phyloP scores from a whole-genome alignment of 2,797 vertebrate species.

The Halcyon chelicuti region DNA sequence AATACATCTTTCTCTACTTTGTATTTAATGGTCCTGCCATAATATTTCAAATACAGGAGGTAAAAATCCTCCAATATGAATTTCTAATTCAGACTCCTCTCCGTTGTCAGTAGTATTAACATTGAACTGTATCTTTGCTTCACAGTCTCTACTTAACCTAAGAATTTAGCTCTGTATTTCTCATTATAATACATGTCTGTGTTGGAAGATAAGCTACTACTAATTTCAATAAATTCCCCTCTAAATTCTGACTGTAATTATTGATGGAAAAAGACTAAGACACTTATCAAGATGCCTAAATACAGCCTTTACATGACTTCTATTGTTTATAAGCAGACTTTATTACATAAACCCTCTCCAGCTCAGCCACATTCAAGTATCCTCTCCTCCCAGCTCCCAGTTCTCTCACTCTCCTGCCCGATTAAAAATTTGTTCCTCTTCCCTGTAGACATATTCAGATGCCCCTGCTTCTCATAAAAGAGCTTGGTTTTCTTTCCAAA shows the following conservation, averaged over 20 bases:
- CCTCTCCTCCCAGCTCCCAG: neutral
- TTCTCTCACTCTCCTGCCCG: neutral
- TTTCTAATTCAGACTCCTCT: neutral
- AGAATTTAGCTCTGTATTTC: neutral
- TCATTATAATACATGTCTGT: neutral
- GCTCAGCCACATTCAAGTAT: neutral
- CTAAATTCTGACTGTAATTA: neutral
- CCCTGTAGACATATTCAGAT: neutral
- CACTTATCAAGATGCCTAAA: neutral
- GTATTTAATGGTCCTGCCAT: neutral
- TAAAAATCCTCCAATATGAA: neutral
- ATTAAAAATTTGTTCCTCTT: neutral
- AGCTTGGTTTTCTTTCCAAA: constrained; percentile 14
- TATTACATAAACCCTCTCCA: neutral
- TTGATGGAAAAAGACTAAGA: neutral
- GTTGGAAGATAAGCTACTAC: neutral
- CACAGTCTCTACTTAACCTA: neutral
- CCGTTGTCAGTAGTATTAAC: neutral
- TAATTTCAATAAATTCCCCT: neutral
- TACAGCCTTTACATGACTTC: neutral
- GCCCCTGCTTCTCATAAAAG: neutral
- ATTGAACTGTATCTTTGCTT: neutral
- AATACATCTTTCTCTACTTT: neutral
- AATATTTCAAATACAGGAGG: neutral
- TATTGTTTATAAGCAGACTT: neutral